Evolutionary conservation across 2,888 invertebrate genomes (phyloP).

Genomic region (Macrostomum cliftonense): DNA sequence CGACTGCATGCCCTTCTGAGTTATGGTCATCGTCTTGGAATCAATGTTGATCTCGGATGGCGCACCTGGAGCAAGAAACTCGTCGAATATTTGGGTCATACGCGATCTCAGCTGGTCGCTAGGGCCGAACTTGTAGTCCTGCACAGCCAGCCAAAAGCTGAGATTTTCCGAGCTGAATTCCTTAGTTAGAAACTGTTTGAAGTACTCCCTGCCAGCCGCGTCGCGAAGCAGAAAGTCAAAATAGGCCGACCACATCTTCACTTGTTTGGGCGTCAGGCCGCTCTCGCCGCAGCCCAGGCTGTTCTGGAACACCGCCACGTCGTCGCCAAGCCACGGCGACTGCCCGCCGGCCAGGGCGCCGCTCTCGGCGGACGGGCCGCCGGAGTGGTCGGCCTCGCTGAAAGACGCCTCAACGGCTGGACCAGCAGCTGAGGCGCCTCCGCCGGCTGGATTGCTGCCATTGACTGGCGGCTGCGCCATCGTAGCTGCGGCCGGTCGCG

Average conservation of each 20-base stretch:
- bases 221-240: slow-evolving; percentile 81
- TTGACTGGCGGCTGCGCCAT: no score
- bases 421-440: no score
- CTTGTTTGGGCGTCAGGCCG: slow-evolving; percentile 72
- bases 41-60: slow-evolving; percentile 93
- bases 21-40: slow-evolving; percentile 77
- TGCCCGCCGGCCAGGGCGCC: no score
- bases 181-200: slow-evolving; percentile 77
- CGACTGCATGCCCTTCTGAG: slow-evolving; percentile 45
- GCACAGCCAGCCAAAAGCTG: slow-evolving; percentile 84
- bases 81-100: slow-evolving; percentile 65
- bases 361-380: no score
- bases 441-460: no score
- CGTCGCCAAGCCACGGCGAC: no score
- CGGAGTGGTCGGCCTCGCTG: no score
- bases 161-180: slow-evolving; percentile 98
- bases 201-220: slow-evolving; percentile 65
- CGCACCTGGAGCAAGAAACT: slow-evolving; percentile 76
- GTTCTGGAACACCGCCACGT: no score
- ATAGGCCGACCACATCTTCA: slow-evolving; percentile 78
- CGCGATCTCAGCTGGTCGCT: slow-evolving; percentile 62
- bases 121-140: slow-evolving; percentile 66
- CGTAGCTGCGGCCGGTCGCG: no score
- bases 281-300: slow-evolving; percentile 39
- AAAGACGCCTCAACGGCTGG: no score